A percentile compares a stretch with the other conserved stretches of the same genome.
These are phyloP conservation scores for Zaprionus lachaisei DNA, from an alignment of 1,140 invertebrate genomes.

Conservation along the genomic window DNA sequence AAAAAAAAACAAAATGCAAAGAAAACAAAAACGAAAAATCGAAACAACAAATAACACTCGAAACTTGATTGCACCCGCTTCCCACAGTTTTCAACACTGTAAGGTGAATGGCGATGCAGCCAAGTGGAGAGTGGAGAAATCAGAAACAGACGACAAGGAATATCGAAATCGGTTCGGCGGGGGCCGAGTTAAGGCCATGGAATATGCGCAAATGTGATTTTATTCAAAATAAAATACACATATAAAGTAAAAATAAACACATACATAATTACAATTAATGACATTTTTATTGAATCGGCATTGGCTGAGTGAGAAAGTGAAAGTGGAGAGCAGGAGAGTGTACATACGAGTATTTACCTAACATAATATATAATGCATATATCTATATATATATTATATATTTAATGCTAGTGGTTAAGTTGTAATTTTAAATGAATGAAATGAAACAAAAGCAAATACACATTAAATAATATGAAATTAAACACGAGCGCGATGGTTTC, in stretches of 20 bases:
- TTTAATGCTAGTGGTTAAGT: slow-evolving; percentile 72
- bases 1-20: slow-evolving; percentile 43
- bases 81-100: slow-evolving; percentile 11
- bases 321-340: slow-evolving; percentile 35
- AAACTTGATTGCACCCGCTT: slow-evolving; percentile 5
- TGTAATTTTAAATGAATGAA: slow-evolving; percentile 74
- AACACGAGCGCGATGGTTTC: slow-evolving; percentile 34
- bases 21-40: slow-evolving; percentile 30
- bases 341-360: slow-evolving; percentile 80
- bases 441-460: slow-evolving; percentile 79
- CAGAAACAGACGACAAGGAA: neutral
- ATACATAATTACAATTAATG: slow-evolving; percentile 72
- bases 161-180: slow-evolving; percentile 31
- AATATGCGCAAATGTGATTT: slow-evolving; percentile 83
- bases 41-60: slow-evolving; percentile 20
- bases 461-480: slow-evolving; percentile 73
- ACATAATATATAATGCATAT: slow-evolving; percentile 60
- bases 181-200: slow-evolving; percentile 53
- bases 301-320: slow-evolving; percentile 46
- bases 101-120: slow-evolving; percentile 15
- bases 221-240: slow-evolving; percentile 84
- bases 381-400: slow-evolving; percentile 57
- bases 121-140: slow-evolving; percentile 1
- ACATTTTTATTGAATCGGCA: slow-evolving; percentile 75
- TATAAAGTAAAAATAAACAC: slow-evolving; percentile 62